Evolutionary conservation across 1,140 invertebrate genomes (phyloP), one percentile per base, ranked within the genome.

Genomic region (Monomorium pharaonis): DNA sequence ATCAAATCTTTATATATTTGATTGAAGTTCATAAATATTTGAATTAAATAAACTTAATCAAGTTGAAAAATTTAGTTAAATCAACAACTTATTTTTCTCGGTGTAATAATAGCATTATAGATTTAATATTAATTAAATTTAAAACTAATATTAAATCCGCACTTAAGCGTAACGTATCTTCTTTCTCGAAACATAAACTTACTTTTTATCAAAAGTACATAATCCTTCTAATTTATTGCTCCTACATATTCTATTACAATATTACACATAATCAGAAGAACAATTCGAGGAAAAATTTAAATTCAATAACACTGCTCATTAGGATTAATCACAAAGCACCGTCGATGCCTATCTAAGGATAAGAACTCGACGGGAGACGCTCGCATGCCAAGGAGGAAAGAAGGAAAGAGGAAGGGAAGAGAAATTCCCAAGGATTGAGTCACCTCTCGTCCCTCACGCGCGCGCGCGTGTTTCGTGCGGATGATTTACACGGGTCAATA

Each of bases 391-490:
- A 70, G 87, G 83, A 74, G 63, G 24, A 10, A 63, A 54, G 18
- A 10, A 27, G 24, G 14, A 56, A 37, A 30, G 33, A 69, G 24
- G 33, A 14, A 83, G 24, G 3, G 24, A 58, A 44, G n/a, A 72
- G 63, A 63, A 89, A 90, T 89, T 90, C 86, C 56, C 77, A 21
- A 33, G 51, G 85, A 56, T 77, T 87, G 85, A 90, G 88, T 89
- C 84, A 84, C 21, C 42, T 18, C 42, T 37, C 42, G 14, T 47
- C 51, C 54, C 24, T 63, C 24, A 7, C 10, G 16, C 37, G n/a
- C 37, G 16, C 30, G 37, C 18, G 37, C 18, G 33, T 58, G 78
- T 58, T 58, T 83, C 78, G 67, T 81, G 54, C 65, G 12, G 30
- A 83, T 83, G 67, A 83, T 83, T 83, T 83, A 83, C 78, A 70